phyloP scores from a whole-genome alignment of 2,797 vertebrate species.

The Takifugu rubripes region DNA sequence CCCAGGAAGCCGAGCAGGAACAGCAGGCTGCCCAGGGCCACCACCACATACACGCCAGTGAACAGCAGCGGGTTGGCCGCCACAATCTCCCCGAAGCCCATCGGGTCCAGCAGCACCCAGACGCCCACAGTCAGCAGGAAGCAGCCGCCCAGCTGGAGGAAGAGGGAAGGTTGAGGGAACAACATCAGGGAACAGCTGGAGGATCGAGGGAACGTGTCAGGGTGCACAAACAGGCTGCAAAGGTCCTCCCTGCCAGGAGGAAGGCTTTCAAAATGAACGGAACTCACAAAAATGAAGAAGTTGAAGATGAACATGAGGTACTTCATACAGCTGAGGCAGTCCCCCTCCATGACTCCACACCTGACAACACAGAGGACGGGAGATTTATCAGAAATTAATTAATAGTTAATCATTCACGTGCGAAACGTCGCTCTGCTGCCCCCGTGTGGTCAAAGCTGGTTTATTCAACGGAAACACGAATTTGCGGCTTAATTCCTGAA shows the following conservation, averaged over 20 bases:
- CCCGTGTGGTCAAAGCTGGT: not conserved
- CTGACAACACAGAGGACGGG: conserved; percentile 28
- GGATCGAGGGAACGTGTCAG: no score
- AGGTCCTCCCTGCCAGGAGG: no score
- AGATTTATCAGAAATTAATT: no score
- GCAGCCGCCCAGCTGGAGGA: conserved; percentile 83
- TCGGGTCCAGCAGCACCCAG: conserved; percentile 90
- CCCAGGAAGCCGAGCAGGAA: conserved; percentile 92
- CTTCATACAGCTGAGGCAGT: conserved; percentile 89
- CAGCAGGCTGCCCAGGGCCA: conserved; percentile 88
- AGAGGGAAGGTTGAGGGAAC: not conserved
- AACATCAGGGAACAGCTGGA: no score
- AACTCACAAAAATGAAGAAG: conserved; percentile 92
- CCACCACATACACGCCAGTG: conserved; percentile 85
- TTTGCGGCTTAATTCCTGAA: no score
- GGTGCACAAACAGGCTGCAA: no score
- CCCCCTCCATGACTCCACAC: conserved; percentile 82
- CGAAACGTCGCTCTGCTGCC: not conserved
- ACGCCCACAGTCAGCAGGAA: conserved; percentile 84
- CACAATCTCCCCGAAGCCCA: conserved; percentile 90
- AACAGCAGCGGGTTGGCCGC: conserved; percentile 87
- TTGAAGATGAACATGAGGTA: conserved; percentile 93
- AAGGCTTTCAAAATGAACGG: not conserved
- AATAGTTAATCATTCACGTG: no score
- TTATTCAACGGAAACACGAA: no score